Evolutionary conservation across 2,113 vertebrate species (phyloP).

Genomic region (Opisthocomus hoazin): DNA sequence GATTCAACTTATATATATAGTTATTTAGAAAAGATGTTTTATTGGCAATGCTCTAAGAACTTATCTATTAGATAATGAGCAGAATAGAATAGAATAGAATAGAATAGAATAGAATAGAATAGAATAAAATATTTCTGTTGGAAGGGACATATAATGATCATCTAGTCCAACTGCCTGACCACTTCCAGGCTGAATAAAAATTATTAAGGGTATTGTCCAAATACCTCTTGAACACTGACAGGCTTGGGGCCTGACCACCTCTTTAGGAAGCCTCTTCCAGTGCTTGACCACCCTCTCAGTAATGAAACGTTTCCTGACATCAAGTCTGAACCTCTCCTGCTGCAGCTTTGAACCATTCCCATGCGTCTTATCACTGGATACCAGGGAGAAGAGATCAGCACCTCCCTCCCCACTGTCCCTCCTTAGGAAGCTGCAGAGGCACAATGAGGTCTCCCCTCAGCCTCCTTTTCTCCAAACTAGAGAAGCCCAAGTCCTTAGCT

Average conservation of each 20-base stretch:
- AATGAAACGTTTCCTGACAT: not conserved
- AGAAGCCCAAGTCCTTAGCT: not conserved
- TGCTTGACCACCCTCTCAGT: not conserved
- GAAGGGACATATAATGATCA: not conserved
- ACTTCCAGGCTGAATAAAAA: not conserved
- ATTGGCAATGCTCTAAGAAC: not conserved
- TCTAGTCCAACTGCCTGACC: not conserved
- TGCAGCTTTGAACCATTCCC: not conserved
- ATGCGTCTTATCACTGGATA: rapidly evolving
- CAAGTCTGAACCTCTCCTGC: not conserved
- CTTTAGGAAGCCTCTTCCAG: not conserved
- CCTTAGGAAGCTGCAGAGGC: not conserved
- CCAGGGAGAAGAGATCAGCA: not conserved
- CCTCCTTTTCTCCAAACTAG: not conserved
- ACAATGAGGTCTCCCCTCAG: not conserved
- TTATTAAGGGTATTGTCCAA: not conserved
- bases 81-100: not conserved
- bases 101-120: too few relatives aligned
- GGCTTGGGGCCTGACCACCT: not conserved
- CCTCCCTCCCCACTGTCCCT: not conserved
- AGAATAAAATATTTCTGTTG: too few relatives aligned
- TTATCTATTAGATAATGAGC: not conserved
- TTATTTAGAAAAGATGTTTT: not conserved
- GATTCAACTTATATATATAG: not conserved
- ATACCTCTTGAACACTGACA: not conserved